Evolutionary conservation across 1,140 invertebrate genomes (phyloP), one percentile per base, ranked within the genome.

Genomic region (Calephelis nemesis): DNA sequence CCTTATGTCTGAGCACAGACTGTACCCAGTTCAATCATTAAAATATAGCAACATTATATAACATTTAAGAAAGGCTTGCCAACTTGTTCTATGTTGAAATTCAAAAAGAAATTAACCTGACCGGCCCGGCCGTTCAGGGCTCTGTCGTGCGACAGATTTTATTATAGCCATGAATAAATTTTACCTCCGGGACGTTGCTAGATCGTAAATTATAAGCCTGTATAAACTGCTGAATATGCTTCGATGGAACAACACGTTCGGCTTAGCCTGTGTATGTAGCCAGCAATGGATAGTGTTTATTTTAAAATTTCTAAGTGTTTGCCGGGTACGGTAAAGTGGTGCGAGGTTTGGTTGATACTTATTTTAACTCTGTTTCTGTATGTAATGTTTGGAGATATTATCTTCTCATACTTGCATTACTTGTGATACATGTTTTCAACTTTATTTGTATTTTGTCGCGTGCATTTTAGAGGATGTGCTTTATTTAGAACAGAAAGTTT

Each of bases 91-190:
- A 58, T 58, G 54, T 58, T 58, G 72, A 82, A 79, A 79, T 86
- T 80, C 77, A 83, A 87, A 86, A 85, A 83, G 79, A 74, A 82
- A 81, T 82, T 82, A 83, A 85, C 83, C 80, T 79, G 75, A 70
- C 72, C 75, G 75, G 70, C 68, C 67, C 65, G 67, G 67, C 58
- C 73, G 67, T 65, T 68, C 64, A 76, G 54, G 54, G 54, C 54
- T 80, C 72, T 72, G 79, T 78, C 69, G 72, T 72, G 67, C 79
- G 81, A 77, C 83, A 85, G 80, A 84, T 84, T 85, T 85, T 84
- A 85, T 87, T 84, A 85, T 77, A 69, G 72, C 72, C 79, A 85
- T 87, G 84, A 85, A 87, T 87, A 85, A 85, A 87, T 87, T 84
- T 74, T 73, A 74, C 74, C 74, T 68, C 75, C 74, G 77, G 75